These are phyloP conservation scores for Aphis gossypii DNA, from an alignment of 1,140 invertebrate genomes.

Conservation along the genomic window DNA sequence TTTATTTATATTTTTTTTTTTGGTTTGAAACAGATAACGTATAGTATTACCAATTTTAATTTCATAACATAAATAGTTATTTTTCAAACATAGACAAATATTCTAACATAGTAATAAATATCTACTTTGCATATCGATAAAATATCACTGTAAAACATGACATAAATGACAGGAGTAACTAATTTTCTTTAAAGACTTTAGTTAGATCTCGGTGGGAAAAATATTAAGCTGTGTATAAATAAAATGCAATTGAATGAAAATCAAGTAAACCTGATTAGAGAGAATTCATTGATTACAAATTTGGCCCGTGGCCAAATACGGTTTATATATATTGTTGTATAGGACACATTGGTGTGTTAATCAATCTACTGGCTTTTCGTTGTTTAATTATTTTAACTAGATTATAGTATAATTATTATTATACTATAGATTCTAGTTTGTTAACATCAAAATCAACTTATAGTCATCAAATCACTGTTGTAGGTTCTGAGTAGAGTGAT, in stretches of 20 bases:
- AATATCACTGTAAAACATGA: background rate
- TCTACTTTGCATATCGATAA: background rate
- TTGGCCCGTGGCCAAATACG: background rate
- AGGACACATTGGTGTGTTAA: background rate
- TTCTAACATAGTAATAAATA: background rate
- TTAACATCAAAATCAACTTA: background rate
- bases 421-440: background rate
- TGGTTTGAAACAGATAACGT: background rate
- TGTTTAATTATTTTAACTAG: background rate
- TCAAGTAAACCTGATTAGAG: background rate
- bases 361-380: background rate
- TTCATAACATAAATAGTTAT: background rate
- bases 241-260: background rate
- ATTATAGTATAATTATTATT: background rate
- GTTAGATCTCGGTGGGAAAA: background rate
- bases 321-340: background rate
- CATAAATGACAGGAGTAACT: background rate
- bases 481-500: background rate
- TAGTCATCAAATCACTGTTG: background rate
- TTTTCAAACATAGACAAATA: background rate
- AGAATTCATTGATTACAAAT: background rate
- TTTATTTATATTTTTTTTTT: background rate
- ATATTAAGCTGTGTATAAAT: background rate
- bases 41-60: background rate
- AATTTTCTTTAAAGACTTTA: background rate